These are phyloP conservation scores for Astreopora myriophthalma DNA, from an alignment of 64 coral and sea anemone genomes.

Conservation along the genomic window DNA sequence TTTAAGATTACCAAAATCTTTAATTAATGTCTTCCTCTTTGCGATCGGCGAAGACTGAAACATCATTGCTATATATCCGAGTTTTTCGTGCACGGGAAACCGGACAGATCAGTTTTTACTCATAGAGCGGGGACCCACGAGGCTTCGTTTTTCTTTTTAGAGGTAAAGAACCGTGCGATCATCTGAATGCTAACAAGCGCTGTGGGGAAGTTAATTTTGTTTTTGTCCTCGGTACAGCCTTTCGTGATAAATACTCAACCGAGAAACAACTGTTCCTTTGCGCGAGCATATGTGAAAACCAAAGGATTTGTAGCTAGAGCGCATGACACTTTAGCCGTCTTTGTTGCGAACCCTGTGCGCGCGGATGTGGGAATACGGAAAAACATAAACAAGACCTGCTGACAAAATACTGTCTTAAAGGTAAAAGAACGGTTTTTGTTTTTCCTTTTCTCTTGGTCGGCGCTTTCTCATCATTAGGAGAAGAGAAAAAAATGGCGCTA, in stretches of 20 bases:
- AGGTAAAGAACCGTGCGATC: too few species aligned
- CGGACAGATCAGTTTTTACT: too few species aligned
- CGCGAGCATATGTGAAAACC: background rate
- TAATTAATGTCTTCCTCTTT: background rate
- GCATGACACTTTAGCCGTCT: background rate
- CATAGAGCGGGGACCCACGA: too few species aligned
- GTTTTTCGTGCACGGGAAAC: too few species aligned
- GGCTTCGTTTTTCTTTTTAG: background rate
- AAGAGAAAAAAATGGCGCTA: too few species aligned
- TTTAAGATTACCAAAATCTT: background rate
- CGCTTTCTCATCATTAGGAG: too few species aligned
- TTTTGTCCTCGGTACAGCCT: background rate
- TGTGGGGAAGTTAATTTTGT: background rate
- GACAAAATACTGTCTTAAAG: too few species aligned
- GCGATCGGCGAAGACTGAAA: background rate
- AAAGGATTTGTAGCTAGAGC: background rate
- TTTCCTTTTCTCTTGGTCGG: too few species aligned
- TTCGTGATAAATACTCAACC: background rate
- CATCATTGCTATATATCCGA: background rate
- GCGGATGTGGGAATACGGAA: background rate
- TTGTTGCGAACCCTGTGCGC: background rate
- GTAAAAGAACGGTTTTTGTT: too few species aligned
- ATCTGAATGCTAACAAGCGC: background rate
- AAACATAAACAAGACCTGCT: background rate
- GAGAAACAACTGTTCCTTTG: background rate